Conservation (phyloP, 2,888 invertebrate genomes). For the Synanthedon vespiformis region DNA sequence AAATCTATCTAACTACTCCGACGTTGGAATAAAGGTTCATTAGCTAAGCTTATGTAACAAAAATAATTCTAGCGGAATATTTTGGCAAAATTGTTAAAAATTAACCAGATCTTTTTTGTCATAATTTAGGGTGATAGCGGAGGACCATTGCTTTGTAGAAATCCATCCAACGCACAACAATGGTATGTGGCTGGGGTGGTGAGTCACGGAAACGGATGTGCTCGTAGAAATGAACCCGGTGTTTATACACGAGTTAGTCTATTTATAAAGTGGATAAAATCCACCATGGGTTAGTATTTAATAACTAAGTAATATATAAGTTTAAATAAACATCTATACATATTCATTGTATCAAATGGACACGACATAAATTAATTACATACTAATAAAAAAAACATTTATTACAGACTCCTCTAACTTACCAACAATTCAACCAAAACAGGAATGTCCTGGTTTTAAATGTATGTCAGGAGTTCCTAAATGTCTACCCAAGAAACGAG, state of each 20-base stretch:
- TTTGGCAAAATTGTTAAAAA: no score
- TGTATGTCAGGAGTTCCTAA: conserved; percentile 75
- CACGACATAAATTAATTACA: neutral
- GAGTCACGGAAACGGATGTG: conserved; percentile 90
- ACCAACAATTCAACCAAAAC: conserved; percentile 63
- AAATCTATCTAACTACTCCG: neutral
- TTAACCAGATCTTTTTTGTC: no score
- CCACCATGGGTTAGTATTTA: conserved; percentile 65
- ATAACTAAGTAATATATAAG: neutral
- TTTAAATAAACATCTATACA: neutral
- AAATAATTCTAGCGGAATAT: no score
- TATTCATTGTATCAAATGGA: neutral
- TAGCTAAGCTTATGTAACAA: neutral
- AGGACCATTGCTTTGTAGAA: conserved; percentile 85
- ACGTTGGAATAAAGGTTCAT: neutral
- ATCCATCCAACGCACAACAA: conserved; percentile 73
- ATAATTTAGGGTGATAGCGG: conserved; percentile 80
- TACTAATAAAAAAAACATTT: neutral
- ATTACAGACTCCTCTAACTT: conserved; percentile 43
- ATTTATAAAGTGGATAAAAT: conserved; percentile 80
- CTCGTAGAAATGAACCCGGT: conserved; percentile 81
- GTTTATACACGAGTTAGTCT: conserved; percentile 84
- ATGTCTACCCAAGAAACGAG: conserved; percentile 75
- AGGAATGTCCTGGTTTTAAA: conserved; percentile 78
- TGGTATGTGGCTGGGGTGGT: conserved; percentile 89